Conservation (phyloP, 2,113 vertebrate genomes). For the Gadus chalcogrammus region DNA sequence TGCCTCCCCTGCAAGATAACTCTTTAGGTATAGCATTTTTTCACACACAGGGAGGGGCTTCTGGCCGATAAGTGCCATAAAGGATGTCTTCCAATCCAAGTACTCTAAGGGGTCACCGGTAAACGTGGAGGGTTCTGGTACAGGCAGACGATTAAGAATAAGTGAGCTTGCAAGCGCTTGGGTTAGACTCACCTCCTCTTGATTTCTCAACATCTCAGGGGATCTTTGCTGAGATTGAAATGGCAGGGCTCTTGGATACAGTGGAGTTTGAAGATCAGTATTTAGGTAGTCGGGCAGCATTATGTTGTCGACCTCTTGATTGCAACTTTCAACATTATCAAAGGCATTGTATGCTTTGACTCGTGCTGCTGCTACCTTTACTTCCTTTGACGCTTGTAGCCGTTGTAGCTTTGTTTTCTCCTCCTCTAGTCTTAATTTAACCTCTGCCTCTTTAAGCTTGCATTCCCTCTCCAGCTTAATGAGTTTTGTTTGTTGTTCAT, state of each 20-base stretch:
- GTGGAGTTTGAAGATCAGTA: background rate
- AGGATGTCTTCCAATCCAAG: too few relatives aligned
- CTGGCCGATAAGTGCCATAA: background rate
- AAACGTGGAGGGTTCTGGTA: too few relatives aligned
- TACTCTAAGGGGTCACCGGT: too few relatives aligned
- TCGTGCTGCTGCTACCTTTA: conserved; percentile 35
- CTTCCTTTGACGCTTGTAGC: conserved; percentile 29
- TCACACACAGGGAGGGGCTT: conserved; percentile 18
- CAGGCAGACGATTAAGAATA: background rate
- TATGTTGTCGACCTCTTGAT: background rate
- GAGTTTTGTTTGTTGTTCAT: conserved; percentile 19
- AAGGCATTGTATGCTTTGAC: conserved; percentile 24
- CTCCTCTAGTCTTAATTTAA: conserved; percentile 6
- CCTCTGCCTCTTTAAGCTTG: conserved; percentile 14
- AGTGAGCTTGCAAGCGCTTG: conserved; percentile 29
- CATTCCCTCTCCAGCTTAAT: conserved; percentile 24
- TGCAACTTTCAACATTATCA: conserved; percentile 16
- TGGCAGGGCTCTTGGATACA: background rate
- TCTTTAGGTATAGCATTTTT: conserved; percentile 31
- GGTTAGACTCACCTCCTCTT: conserved; percentile 15
- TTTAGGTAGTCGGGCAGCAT: too few relatives aligned
- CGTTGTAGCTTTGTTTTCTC: conserved; percentile 21
- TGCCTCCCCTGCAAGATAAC: conserved; percentile 18
- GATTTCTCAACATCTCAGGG: background rate
- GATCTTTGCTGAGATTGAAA: conserved; percentile 22